phyloP scores from a whole-genome alignment of 2,113 vertebrate genomes.

The Syrrhaptes paradoxus region DNA sequence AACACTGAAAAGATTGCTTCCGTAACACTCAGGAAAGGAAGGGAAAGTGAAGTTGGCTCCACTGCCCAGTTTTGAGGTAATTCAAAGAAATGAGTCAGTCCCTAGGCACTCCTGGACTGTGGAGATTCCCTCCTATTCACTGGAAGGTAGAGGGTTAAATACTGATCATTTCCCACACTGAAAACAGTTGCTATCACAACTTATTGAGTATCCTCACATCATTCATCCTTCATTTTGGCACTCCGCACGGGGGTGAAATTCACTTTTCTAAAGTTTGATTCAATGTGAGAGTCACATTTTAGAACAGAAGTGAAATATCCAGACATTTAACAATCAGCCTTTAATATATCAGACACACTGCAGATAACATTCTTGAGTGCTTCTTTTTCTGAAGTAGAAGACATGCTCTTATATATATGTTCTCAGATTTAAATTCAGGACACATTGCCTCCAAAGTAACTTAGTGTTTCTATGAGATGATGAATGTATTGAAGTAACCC shows the following conservation, averaged over 20 bases:
- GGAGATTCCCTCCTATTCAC: neutral
- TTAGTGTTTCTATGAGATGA: constrained; percentile 2
- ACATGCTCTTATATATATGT: neutral
- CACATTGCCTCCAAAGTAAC: neutral
- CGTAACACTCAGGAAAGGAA: neutral
- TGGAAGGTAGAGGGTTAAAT: neutral
- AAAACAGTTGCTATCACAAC: neutral
- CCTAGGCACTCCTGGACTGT: neutral
- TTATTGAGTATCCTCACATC: neutral
- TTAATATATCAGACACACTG: neutral
- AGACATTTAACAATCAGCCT: neutral
- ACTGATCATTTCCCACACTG: neutral
- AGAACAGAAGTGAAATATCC: neutral
- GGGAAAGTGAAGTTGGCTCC: neutral
- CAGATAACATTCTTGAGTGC: neutral
- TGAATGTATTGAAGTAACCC: constrained; percentile 41
- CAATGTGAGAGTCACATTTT: neutral
- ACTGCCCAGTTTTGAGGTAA: neutral
- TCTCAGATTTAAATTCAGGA: constrained; percentile 31
- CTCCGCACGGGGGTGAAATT: neutral
- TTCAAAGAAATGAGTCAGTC: neutral
- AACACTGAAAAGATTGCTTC: neutral
- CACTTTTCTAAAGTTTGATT: neutral
- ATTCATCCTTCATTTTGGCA: neutral
- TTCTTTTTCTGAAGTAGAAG: neutral